Evolutionary conservation across 2,888 invertebrate species (phyloP), one percentile per base, ranked within the genome.

Genomic region (Cynaeus angustus): DNA sequence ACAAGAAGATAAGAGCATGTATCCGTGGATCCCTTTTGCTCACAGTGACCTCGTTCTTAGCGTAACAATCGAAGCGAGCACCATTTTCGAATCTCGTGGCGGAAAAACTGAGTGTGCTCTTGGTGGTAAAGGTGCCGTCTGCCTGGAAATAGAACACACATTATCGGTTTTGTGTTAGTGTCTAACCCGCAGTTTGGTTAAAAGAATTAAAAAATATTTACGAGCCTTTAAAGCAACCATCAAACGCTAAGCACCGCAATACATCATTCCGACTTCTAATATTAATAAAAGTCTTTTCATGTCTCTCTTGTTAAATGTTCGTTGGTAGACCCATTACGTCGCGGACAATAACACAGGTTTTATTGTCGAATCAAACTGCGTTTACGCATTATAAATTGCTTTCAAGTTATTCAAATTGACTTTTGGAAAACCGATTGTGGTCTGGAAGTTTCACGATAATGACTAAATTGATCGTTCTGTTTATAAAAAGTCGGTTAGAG

Each of bases 61-160:
- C 94, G 79, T 92, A 91, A 81, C 96, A 96, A 76, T 91, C 90
- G 82, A 96, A 92, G 77, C 90, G 90, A 73, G 88, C 89, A 13
- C 91, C 92, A 82, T 96, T 94, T 82, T 96, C 95, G 83, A 89
- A 93, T 48, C 94, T 90, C 3, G 92, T 91, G 26, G 94, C 95
- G 72, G 90, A 90, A 85, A 96, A 95, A 16, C 90, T 89, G 72
- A 96, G 86, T 78, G 91, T 90, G 56, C 95, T 95, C 77, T 88
- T 89, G 5, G 95, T 95, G 74, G 91, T 91, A 84, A 88, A 94
- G 1, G 96, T 96, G 58, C 93, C 92, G 83, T 95, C 95, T 58
- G 88, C 87, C 92, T 92, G 88, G 16, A 50, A 62, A 37, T 37
- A n/a, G 28, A 53, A 53, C 53, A 53, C 33, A 30, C 4, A 26